A percentile compares a stretch with the other conserved stretches of the same genome.
Evolutionary conservation across 2,797 vertebrate genomes (phyloP).

Genomic region (Chelon auratus): DNA sequence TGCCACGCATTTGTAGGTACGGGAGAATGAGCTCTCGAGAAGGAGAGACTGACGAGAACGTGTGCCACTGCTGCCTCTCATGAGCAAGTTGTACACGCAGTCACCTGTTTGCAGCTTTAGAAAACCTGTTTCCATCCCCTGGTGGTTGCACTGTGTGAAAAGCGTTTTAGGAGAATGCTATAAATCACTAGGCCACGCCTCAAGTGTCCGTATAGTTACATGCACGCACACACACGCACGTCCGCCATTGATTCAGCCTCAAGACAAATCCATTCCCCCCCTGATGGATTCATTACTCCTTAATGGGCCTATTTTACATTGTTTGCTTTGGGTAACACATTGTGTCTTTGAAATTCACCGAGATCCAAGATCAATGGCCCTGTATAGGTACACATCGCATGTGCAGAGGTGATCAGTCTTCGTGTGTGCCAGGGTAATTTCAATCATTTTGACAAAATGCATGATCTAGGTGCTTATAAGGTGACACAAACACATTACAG

Average conservation of each 20-base stretch:
- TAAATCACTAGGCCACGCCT: constrained; percentile 80
- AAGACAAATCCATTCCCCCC: constrained; percentile 84
- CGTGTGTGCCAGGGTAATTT: constrained; percentile 42
- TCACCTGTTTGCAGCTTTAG: constrained; percentile 63
- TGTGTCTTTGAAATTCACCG: constrained; percentile 81
- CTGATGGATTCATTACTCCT: constrained; percentile 88
- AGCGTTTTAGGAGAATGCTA: constrained; percentile 61
- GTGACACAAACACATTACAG: constrained; percentile 48
- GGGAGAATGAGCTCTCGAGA: constrained; percentile 14
- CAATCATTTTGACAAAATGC: constrained; percentile 56
- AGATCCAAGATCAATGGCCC: constrained; percentile 83
- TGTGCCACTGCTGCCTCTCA: constrained; percentile 30
- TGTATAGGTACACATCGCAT: constrained; percentile 59
- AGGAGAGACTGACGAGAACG: constrained; percentile 2
- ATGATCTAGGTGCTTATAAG: constrained; percentile 51
- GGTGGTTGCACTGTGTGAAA: constrained; percentile 61
- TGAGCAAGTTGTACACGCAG: constrained; percentile 41
- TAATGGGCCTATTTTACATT: constrained; percentile 90
- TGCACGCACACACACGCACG: constrained; percentile 25
- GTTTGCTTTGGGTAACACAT: constrained; percentile 85
- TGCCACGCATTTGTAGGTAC: neutral
- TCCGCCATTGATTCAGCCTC: constrained; percentile 81
- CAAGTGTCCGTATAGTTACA: constrained; percentile 50
- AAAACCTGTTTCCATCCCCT: constrained; percentile 57
- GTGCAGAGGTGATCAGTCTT: constrained; percentile 69